Evolutionary conservation across 2,888 invertebrate species (phyloP).

Genomic region (Ennomos fuscantarius): DNA sequence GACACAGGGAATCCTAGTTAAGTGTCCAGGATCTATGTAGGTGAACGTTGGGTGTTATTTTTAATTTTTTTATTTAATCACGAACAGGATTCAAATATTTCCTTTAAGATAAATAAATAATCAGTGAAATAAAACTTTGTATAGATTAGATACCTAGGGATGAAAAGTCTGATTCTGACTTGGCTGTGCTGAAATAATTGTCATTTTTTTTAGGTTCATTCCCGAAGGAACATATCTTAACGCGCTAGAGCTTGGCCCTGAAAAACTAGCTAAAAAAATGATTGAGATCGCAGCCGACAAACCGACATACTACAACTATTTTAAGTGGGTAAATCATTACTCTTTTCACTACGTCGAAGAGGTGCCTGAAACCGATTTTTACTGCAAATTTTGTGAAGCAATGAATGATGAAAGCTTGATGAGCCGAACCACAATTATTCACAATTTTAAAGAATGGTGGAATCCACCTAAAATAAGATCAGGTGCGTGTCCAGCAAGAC

Average conservation of each 20-base stretch:
- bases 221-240: conserved; percentile 51
- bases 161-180: no score
- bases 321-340: conserved; percentile 52
- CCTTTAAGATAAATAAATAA: no score
- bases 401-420: conserved; percentile 38
- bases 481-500: conserved; percentile 24
- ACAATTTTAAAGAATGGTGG: conserved; percentile 44
- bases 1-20: no score
- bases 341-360: conserved; percentile 41
- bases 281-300: conserved; percentile 41
- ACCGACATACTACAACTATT: conserved; percentile 43
- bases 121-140: no score
- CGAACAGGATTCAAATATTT: no score
- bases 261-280: conserved; percentile 44
- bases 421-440: conserved; percentile 22
- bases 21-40: no score
- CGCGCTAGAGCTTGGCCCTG: conserved; percentile 35
- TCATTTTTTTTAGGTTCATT: conserved; percentile 49
- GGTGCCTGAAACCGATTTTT: conserved; percentile 44
- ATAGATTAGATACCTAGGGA: no score
- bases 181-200: no score
- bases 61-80: no score
- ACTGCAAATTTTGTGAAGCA: conserved; percentile 47
- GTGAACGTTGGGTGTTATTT: no score
- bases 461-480: conserved; percentile 33